These are phyloP conservation scores for Hirtodrosophila trivittata DNA, from an alignment of 2,888 invertebrate genomes.

Conservation along the genomic window DNA sequence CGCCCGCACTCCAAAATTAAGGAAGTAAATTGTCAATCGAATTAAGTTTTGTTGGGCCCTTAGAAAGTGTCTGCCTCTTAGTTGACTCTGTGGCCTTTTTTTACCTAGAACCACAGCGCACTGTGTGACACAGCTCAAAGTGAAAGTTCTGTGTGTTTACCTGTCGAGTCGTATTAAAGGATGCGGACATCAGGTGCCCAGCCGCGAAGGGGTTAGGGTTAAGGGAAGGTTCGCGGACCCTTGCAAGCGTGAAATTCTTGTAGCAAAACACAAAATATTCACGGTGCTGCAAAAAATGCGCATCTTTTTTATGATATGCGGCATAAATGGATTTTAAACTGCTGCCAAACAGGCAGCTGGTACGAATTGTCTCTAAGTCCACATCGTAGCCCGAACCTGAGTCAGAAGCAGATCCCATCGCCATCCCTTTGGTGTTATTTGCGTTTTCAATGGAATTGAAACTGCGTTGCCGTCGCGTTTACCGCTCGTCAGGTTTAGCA, in stretches of 20 bases:
- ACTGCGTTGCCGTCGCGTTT: constrained; percentile 32
- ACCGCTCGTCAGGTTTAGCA: constrained; percentile 61
- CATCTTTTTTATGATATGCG: constrained; percentile 72
- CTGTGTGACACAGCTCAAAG: constrained; percentile 6
- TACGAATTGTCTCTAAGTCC: constrained; percentile 53
- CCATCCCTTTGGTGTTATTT: constrained; percentile 31
- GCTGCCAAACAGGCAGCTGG: constrained; percentile 72
- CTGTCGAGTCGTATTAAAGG: constrained; percentile 33
- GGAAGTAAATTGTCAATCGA: constrained; percentile 51
- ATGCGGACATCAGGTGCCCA: constrained; percentile 66
- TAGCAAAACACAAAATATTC: constrained; percentile 70
- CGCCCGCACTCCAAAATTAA: constrained; percentile 54
- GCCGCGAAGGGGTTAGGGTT: constrained; percentile 55
- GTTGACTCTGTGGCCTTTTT: not conserved
- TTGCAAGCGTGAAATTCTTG: constrained; percentile 68
- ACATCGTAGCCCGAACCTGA: not conserved
- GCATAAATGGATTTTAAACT: constrained; percentile 73
- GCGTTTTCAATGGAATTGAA: constrained; percentile 59
- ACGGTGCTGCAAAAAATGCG: constrained; percentile 49
- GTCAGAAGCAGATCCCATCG: constrained; percentile 1
- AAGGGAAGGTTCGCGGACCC: constrained; percentile 17
- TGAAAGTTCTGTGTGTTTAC: constrained; percentile 56
- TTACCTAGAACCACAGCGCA: constrained; percentile 5
- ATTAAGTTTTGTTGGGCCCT: constrained; percentile 20
- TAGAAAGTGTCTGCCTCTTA: not conserved